phyloP scores from a whole-genome alignment of 2,113 vertebrate genomes.

The Microcebus griseorufus region DNA sequence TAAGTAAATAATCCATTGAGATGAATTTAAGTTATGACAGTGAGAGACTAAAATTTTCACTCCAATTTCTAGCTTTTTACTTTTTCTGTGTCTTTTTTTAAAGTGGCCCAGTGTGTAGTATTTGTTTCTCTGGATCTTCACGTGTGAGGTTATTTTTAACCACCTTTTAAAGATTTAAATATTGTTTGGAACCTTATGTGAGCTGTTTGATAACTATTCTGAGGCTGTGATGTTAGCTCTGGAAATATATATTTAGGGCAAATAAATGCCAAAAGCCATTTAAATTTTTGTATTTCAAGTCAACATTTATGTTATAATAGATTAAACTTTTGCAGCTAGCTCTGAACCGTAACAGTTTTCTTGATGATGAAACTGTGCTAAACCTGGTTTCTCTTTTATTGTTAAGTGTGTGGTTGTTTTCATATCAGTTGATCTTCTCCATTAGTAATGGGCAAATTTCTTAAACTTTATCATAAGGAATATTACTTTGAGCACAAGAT shows the following conservation, averaged over 20 bases:
- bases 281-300: background rate
- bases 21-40: background rate
- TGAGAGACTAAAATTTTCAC: background rate
- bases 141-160: conserved; percentile 17
- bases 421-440: background rate
- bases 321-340: background rate
- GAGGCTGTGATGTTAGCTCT: background rate
- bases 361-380: background rate
- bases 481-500: background rate
- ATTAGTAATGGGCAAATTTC: background rate
- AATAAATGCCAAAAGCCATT: background rate
- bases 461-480: background rate
- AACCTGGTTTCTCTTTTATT: background rate
- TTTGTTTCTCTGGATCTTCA: conserved; percentile 16
- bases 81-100: background rate
- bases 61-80: background rate
- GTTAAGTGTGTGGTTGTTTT: background rate
- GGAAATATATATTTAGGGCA: background rate
- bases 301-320: background rate
- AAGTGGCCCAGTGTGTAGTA: background rate
- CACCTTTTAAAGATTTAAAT: background rate
- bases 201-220: background rate
- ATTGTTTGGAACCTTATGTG: background rate
- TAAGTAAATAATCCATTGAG: background rate
- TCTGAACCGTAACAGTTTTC: background rate